Evolutionary conservation across 2,888 invertebrate species (phyloP).

Genomic region (Leptinotarsa haldemani): DNA sequence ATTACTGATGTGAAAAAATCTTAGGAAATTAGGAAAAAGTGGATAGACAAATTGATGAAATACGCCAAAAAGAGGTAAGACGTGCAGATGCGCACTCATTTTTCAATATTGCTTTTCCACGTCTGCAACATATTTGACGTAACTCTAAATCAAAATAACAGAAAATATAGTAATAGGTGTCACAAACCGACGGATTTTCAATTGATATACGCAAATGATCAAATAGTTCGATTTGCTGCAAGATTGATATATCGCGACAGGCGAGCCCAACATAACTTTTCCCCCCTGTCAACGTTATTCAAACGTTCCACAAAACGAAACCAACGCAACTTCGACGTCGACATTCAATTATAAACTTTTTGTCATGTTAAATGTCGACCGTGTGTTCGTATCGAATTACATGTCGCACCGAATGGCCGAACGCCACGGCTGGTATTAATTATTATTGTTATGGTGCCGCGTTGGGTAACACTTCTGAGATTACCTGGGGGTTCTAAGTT

Average conservation of each 20-base stretch:
- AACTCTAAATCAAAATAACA: background rate
- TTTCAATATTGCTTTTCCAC: too few relatives aligned
- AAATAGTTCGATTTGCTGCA: background rate
- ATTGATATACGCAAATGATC: background rate
- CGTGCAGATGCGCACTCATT: background rate
- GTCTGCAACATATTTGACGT: background rate
- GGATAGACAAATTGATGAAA: too few relatives aligned
- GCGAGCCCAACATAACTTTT: slow-evolving; percentile 15
- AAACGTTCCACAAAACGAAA: background rate
- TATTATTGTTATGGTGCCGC: slow-evolving; percentile 5
- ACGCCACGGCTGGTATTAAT: slow-evolving; percentile 8
- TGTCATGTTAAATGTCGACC: slow-evolving; percentile 3
- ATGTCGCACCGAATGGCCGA: background rate
- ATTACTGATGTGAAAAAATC: too few relatives aligned
- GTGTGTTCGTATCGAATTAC: slow-evolving; percentile 5
- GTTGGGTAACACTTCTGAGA: slow-evolving; percentile 4
- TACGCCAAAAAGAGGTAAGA: too few relatives aligned
- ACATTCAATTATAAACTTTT: slow-evolving; percentile 22
- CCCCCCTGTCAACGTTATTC: slow-evolving; percentile 1
- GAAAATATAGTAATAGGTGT: background rate
- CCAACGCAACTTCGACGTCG: slow-evolving; percentile 1
- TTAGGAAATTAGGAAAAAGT: too few relatives aligned
- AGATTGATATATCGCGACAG: slow-evolving; percentile 1
- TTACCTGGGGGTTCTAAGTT: slow-evolving; percentile 13
- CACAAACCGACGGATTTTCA: background rate